A percentile compares a stretch with the other conserved stretches of the same genome.
Evolutionary conservation across 2,888 invertebrate genomes (phyloP).

Genomic region (Nomada goodeniana): DNA sequence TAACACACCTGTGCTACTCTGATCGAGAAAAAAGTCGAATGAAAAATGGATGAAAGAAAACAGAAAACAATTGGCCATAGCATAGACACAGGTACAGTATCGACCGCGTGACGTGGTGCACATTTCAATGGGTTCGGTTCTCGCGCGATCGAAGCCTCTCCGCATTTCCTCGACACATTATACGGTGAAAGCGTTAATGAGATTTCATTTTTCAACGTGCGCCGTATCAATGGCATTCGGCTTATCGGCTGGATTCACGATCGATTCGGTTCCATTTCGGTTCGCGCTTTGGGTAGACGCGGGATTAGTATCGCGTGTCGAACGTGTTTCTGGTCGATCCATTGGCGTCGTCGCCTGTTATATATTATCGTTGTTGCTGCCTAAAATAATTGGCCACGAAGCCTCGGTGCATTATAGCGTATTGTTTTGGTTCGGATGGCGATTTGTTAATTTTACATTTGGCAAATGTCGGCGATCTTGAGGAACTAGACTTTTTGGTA

Average conservation of each 20-base stretch:
- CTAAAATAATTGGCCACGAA: too few relatives aligned
- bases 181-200: slow-evolving; percentile 11
- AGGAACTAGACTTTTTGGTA: too few relatives aligned
- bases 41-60: neutral
- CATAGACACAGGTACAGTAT: neutral
- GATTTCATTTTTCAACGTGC: slow-evolving; percentile 25
- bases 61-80: neutral
- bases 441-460: too few relatives aligned
- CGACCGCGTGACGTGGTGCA: neutral
- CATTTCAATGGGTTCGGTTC: slow-evolving; percentile 1
- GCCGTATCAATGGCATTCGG: slow-evolving; percentile 2
- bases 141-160: neutral
- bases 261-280: slow-evolving; percentile 13
- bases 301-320: too few relatives aligned
- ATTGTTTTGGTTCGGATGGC: too few relatives aligned
- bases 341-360: too few relatives aligned
- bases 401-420: too few relatives aligned
- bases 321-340: too few relatives aligned
- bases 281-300: slow-evolving; percentile 7
- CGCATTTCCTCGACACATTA: neutral
- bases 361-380: too few relatives aligned
- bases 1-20: slow-evolving; percentile 29
- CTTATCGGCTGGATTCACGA: neutral
- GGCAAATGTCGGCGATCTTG: too few relatives aligned
- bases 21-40: slow-evolving; percentile 29